phyloP scores from a whole-genome alignment of 2,113 vertebrate genomes.

The Holacanthus passer region DNA sequence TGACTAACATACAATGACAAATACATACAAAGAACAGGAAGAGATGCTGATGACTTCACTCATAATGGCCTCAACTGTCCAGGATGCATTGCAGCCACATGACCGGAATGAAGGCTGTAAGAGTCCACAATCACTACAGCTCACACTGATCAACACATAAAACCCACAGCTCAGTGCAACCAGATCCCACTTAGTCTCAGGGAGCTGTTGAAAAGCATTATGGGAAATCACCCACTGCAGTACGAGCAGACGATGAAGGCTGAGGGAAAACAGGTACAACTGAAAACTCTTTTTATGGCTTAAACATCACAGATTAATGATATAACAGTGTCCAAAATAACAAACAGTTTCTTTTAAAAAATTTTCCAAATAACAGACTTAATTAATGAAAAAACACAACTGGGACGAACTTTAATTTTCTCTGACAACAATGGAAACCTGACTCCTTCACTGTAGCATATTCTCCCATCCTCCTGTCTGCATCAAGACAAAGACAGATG shows the following conservation, averaged over 20 bases:
- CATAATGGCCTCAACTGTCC: neutral
- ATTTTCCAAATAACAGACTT: neutral
- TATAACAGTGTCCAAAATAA: neutral
- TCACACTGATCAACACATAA: neutral
- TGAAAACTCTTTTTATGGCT: too few relatives aligned
- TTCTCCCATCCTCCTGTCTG: constrained; percentile 23
- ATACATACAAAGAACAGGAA: neutral
- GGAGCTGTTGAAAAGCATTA: neutral
- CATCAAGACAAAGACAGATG: constrained; percentile 42
- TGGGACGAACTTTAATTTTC: neutral
- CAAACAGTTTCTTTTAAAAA: neutral
- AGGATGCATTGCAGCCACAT: constrained; percentile 7
- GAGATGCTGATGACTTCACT: neutral
- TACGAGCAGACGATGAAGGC: neutral
- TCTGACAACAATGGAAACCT: constrained; percentile 46
- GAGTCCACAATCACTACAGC: neutral
- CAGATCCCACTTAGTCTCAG: neutral
- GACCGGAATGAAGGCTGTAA: neutral
- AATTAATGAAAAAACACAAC: neutral
- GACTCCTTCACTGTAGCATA: constrained; percentile 14
- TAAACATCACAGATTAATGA: neutral
- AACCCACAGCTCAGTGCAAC: neutral
- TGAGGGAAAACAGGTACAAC: neutral
- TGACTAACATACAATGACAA: neutral
- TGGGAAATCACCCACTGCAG: constrained; percentile 9